Evolutionary conservation across 2,888 invertebrate species (phyloP), one percentile per base, ranked within the genome.

Genomic region (Fragum whitleyi): DNA sequence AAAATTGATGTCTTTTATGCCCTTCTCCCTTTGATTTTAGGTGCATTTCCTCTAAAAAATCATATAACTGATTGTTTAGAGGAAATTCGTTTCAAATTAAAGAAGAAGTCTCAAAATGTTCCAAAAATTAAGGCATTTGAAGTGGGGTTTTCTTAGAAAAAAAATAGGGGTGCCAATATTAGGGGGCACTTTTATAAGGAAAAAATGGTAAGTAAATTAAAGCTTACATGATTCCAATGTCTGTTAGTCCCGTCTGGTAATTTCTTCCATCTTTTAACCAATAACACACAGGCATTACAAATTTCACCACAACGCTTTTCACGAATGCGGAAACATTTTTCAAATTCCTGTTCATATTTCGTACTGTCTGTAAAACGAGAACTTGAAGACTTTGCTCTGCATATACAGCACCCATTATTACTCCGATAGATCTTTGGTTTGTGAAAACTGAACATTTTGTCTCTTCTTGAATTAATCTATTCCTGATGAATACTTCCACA

Each of bases 351-450:
- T 92, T 97, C 97, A 92, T 97, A 97, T 91, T 97, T 96, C 88
- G 96, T 96, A 86, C 97, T 97, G 92, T 97, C 97, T 1, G 97
- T 97, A 93, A 97, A 97, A 86, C 97, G 95, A 42, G 97, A 97
- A 94, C 97, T 96, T 89, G 90, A 95, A 32, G 97, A 97, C 94
- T 97, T 97, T 61, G 97, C 97, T 93, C 96, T 96, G 94, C 97
- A 97, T 90, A 97, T 97, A 94, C 97, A 97, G 94, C 97, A 97
- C 69, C 97, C 97, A 88, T 96, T 96, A 74, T 96, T 87, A 87
- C 92, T 92, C 57, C 93, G 81, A 83, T 97, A 97, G 83, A 97
- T 97, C 95, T 97, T 96, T 85, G 97, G 97, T 94, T 96, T 97
- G 94, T 97, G 97, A 94, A 97, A 97, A 94, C 96, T 96, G 95